Evolutionary conservation across 1,140 invertebrate genomes (phyloP).

Genomic region (Trichomalopsis sarcophagae): DNA sequence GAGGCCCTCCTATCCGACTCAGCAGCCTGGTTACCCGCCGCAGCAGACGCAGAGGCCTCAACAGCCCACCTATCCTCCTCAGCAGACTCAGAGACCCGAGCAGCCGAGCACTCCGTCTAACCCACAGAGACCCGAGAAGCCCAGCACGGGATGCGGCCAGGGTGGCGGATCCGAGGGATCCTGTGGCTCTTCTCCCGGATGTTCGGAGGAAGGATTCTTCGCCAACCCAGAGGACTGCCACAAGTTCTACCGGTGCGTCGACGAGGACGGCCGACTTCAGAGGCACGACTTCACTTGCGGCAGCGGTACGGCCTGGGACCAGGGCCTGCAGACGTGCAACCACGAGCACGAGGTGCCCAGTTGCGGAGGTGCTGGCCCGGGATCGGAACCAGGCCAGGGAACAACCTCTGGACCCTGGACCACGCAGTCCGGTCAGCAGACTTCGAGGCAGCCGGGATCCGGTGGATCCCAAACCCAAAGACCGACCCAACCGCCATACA

Average conservation of each 20-base stretch:
- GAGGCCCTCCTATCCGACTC: background rate
- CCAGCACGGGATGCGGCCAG: background rate
- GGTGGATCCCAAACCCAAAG: background rate
- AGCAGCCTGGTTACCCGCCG: background rate
- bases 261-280: conserved; percentile 76
- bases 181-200: conserved; percentile 57
- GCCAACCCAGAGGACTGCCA: conserved; percentile 82
- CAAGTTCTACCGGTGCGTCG: conserved; percentile 87
- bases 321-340: conserved; percentile 80
- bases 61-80: background rate
- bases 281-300: conserved; percentile 83
- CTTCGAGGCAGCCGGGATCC: background rate
- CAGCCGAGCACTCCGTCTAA: background rate
- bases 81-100: conserved; percentile 1
- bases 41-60: background rate
- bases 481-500: conserved; percentile 24
- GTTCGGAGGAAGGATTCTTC: conserved; percentile 80
- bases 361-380: conserved; percentile 47
- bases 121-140: background rate
- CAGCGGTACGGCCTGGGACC: conserved; percentile 84
- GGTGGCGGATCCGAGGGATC: background rate
- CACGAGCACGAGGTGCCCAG: conserved; percentile 64
- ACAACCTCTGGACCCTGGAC: background rate
- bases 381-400: background rate
- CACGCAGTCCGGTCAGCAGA: background rate